Evolutionary conservation across 2,797 vertebrate species (phyloP).

Genomic region (Trematomus bernacchii): DNA sequence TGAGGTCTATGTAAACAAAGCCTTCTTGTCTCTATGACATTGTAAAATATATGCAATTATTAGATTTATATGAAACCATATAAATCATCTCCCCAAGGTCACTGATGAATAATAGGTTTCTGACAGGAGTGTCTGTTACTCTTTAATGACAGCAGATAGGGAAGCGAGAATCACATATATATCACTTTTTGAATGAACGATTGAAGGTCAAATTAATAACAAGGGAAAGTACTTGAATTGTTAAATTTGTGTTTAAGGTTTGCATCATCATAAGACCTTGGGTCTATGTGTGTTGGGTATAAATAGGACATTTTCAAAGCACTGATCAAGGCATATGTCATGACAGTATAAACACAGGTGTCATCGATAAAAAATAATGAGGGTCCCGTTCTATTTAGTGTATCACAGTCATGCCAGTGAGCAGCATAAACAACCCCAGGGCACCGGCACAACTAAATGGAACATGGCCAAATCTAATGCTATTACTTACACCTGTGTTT

Average conservation of each 20-base stretch:
- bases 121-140: background rate
- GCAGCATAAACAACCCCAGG: too few relatives aligned
- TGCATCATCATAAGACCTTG: background rate
- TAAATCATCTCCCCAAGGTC: background rate
- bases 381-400: too few relatives aligned
- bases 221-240: background rate
- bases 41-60: background rate
- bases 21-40: background rate
- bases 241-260: background rate
- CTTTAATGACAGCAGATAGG: background rate
- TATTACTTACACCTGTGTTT: too few relatives aligned
- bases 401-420: too few relatives aligned
- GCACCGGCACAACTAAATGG: too few relatives aligned
- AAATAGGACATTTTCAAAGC: background rate
- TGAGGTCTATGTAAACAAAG: background rate
- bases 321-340: too few relatives aligned
- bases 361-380: too few relatives aligned
- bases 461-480: too few relatives aligned
- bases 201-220: background rate
- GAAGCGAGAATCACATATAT: background rate
- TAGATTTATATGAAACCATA: background rate
- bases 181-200: background rate
- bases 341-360: too few relatives aligned
- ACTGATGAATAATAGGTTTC: background rate
- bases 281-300: background rate